Conservation (phyloP, 2,797 vertebrate genomes). For the Manis crassicaudata region DNA sequence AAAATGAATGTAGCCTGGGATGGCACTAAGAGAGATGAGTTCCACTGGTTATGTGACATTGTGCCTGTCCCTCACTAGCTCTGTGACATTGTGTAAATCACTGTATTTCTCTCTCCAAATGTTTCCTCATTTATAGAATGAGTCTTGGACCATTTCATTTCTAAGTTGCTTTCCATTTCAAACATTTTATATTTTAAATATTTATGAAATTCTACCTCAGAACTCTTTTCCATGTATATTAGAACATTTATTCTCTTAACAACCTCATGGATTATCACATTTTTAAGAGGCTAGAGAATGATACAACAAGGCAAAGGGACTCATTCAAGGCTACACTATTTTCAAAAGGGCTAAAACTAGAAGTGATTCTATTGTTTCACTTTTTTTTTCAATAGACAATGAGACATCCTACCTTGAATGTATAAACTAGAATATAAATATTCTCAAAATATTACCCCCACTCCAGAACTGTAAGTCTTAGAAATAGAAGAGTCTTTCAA, state of each 20-base stretch:
- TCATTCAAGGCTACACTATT: background rate
- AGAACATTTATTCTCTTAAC: constrained; percentile 23
- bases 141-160: background rate
- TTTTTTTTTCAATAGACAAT: constrained; percentile 34
- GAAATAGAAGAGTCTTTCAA: constrained; percentile 41
- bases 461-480: constrained; percentile 5
- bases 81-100: background rate
- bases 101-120: background rate
- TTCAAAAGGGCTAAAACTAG: background rate
- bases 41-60: background rate
- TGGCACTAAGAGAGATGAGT: background rate
- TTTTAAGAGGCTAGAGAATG: background rate
- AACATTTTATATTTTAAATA: constrained; percentile 23
- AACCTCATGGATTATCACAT: background rate
- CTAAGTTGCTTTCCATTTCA: background rate
- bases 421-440: background rate
- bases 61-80: background rate
- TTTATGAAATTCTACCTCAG: background rate
- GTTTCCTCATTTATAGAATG: background rate
- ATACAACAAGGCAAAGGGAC: background rate
- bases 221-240: background rate
- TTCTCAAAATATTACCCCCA: constrained; percentile 15
- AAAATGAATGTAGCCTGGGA: background rate
- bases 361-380: background rate
- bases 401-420: background rate